phyloP scores from a whole-genome alignment of 2,888 invertebrate genomes.

The Drosophila mettleri region DNA sequence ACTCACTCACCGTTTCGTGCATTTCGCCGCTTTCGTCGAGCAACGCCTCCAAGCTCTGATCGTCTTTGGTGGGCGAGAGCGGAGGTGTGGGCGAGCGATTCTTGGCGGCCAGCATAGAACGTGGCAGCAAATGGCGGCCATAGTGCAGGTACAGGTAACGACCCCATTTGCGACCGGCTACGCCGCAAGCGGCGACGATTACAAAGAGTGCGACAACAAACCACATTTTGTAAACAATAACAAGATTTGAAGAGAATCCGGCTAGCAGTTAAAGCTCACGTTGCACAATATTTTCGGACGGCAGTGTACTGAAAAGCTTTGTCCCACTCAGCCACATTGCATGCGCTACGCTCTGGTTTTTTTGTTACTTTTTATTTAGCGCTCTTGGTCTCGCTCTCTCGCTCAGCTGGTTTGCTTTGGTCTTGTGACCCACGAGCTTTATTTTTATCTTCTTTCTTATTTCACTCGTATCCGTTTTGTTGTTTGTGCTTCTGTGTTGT shows the following conservation, averaged over 20 bases:
- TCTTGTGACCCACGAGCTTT: slow-evolving; percentile 72
- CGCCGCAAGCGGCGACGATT: slow-evolving; percentile 64
- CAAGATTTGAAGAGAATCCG: slow-evolving; percentile 1
- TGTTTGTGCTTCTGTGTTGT: slow-evolving; percentile 63
- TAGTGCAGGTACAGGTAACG: slow-evolving; percentile 83
- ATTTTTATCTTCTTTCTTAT: slow-evolving; percentile 38
- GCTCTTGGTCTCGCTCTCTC: slow-evolving; percentile 11
- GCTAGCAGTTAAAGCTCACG: slow-evolving; percentile 38
- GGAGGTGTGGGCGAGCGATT: slow-evolving; percentile 84
- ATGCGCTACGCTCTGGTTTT: slow-evolving; percentile 27
- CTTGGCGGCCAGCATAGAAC: slow-evolving; percentile 76
- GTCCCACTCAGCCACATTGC: slow-evolving; percentile 43
- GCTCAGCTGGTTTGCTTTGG: slow-evolving; percentile 54
- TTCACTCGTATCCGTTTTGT: slow-evolving; percentile 26
- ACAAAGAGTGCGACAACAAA: slow-evolving; percentile 74
- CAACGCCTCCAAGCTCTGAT: slow-evolving; percentile 82
- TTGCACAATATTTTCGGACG: slow-evolving; percentile 35
- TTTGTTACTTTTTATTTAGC: too few relatives aligned
- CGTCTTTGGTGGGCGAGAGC: slow-evolving; percentile 80
- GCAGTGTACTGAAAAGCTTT: slow-evolving; percentile 64
- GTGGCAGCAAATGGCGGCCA: slow-evolving; percentile 82
- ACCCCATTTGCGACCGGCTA: slow-evolving; percentile 83
- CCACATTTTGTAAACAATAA: slow-evolving; percentile 78
- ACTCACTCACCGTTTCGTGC: slow-evolving; percentile 83
- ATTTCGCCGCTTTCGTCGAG: slow-evolving; percentile 84